phyloP scores from a whole-genome alignment of 37 sponge, comb jelly and placozoan species.

The Halichondria panicea region DNA sequence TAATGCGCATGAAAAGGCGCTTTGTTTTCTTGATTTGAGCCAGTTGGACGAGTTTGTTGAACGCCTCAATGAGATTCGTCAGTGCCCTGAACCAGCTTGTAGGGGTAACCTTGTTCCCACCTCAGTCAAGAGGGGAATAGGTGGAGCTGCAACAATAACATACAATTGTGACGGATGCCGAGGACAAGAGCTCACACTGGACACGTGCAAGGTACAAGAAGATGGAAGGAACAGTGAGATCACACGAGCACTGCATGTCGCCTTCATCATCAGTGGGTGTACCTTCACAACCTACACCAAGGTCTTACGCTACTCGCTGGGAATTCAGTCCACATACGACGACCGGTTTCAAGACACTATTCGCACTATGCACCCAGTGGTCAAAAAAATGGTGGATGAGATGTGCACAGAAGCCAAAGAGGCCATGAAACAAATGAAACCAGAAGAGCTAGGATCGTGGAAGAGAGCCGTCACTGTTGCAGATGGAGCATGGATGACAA shows the following conservation, averaged over 20 bases:
- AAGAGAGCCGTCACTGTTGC: constrained; percentile 34
- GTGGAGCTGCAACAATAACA: too few relatives aligned
- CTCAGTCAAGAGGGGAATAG: too few relatives aligned
- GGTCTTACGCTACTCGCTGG: not conserved
- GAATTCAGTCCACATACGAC: constrained; percentile 3
- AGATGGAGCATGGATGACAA: constrained; percentile 22
- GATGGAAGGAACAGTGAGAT: not conserved
- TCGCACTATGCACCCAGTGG: constrained; percentile 3
- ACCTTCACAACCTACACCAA: constrained; percentile 3
- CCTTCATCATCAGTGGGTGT: not conserved
- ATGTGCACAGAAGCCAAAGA: constrained; percentile 23
- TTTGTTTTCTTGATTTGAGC: too few relatives aligned
- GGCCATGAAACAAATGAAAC: constrained; percentile 12
- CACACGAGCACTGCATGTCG: not conserved
- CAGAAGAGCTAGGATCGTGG: constrained; percentile 28
- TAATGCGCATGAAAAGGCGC: too few relatives aligned
- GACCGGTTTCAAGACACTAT: not conserved
- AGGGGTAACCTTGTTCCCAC: too few relatives aligned
- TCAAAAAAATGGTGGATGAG: constrained; percentile 28
- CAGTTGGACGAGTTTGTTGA: too few relatives aligned
- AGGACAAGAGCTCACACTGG: not conserved
- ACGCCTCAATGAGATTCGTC: too few relatives aligned
- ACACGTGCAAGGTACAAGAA: constrained; percentile 1
- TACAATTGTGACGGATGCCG: constrained; percentile 37
- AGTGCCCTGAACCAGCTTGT: too few relatives aligned